These are phyloP conservation scores for Gymnarchus niloticus DNA, from an alignment of 2,113 vertebrate genomes.

Conservation along the genomic window DNA sequence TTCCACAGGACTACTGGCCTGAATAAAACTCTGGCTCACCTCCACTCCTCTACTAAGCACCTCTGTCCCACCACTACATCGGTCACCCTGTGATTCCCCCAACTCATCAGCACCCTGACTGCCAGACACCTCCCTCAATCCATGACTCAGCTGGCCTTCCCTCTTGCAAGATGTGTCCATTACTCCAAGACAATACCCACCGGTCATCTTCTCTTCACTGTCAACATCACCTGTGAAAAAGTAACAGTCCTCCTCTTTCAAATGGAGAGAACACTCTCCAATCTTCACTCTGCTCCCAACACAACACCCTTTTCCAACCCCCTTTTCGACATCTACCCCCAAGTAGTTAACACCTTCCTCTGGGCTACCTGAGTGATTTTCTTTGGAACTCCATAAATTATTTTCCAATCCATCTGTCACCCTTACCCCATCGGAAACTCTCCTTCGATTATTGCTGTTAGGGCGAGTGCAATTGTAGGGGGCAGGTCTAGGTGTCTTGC, in stretches of 20 bases:
- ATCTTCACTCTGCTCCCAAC: conserved; percentile 60
- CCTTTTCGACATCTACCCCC: conserved; percentile 57
- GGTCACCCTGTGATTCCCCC: conserved; percentile 59
- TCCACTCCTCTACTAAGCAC: conserved; percentile 61
- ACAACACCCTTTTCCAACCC: conserved; percentile 57
- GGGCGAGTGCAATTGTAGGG: conserved; percentile 64
- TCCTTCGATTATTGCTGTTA: conserved; percentile 55
- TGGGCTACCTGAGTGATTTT: conserved; percentile 66
- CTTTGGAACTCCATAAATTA: conserved; percentile 63
- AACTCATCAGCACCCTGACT: conserved; percentile 59
- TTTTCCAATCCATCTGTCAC: conserved; percentile 64
- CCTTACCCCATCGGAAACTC: conserved; percentile 58
- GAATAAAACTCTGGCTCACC: conserved; percentile 58
- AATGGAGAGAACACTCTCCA: conserved; percentile 65
- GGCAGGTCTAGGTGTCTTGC: conserved; percentile 64
- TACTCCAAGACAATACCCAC: conserved; percentile 61
- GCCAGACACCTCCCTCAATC: conserved; percentile 58
- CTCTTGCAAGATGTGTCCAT: conserved; percentile 61
- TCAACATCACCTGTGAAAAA: conserved; percentile 67
- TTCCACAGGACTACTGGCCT: conserved; percentile 57
- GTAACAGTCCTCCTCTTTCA: conserved; percentile 71
- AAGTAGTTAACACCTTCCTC: conserved; percentile 66
- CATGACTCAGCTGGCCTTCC: conserved; percentile 62
- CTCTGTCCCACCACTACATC: conserved; percentile 58
- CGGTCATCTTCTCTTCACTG: conserved; percentile 65